Percentiles rank a stretch among this genome's conserved stretches.
phyloP scores from a whole-genome alignment of 2,888 invertebrate genomes.

The Phalera bucephala region DNA sequence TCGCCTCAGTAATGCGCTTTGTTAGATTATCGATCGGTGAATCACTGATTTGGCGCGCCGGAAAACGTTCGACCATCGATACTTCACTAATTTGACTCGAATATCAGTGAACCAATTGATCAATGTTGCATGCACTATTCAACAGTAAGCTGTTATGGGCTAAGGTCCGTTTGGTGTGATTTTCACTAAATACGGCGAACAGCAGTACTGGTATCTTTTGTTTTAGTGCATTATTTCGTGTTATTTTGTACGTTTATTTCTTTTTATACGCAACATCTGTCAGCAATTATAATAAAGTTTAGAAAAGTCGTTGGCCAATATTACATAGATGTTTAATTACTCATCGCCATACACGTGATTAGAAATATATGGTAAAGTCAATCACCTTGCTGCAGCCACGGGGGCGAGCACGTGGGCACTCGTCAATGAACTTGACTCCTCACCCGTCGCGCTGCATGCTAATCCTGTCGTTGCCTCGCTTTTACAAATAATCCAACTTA shows the following conservation, averaged over 20 bases:
- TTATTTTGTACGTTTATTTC: slow-evolving; percentile 1
- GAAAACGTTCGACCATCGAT: slow-evolving; percentile 16
- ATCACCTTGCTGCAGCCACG: slow-evolving; percentile 62
- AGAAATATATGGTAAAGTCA: slow-evolving; percentile 60
- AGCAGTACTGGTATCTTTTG: neutral
- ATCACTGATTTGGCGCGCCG: slow-evolving; percentile 53
- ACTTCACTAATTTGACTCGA: slow-evolving; percentile 15
- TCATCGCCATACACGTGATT: slow-evolving; percentile 47
- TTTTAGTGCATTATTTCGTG: neutral
- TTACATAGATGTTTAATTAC: slow-evolving; percentile 53
- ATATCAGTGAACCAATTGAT: slow-evolving; percentile 4
- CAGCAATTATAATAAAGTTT: slow-evolving; percentile 9
- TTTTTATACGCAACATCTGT: slow-evolving; percentile 8
- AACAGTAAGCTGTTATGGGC: no score
- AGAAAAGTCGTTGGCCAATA: slow-evolving; percentile 31
- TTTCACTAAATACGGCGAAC: neutral
- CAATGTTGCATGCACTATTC: slow-evolving; percentile 2
- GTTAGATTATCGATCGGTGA: slow-evolving; percentile 64
- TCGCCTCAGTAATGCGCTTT: slow-evolving; percentile 68
- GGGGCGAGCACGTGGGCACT: slow-evolving; percentile 68
- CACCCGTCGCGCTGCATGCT: slow-evolving; percentile 50
- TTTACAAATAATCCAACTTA: neutral
- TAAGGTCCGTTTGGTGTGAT: neutral
- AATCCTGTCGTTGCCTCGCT: slow-evolving; percentile 45
- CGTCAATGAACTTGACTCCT: slow-evolving; percentile 74